Base-by-base conservation (phyloP, 1,140 invertebrate genomes). In the Berghia stephanieae region DNA sequence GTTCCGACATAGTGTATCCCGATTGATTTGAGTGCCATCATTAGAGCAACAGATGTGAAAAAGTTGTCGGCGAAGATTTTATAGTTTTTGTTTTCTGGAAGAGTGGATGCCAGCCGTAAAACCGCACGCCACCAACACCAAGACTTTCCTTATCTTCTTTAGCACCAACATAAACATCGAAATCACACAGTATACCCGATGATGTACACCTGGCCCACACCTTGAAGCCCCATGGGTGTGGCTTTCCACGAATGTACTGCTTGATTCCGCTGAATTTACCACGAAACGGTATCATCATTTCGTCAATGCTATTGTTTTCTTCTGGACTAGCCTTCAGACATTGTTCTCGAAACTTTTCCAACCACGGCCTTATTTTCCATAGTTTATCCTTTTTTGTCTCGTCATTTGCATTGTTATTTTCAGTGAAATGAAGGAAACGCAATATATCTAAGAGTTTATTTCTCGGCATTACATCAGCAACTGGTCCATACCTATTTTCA, bases 261-360 rank as follows among this genome's bases (percentile, higher is more conserved):
- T 81, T 79, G 36, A 85, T 76, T 67, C 34, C 49, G 43, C 67
- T 72, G 27, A 60, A 78, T 66, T 78, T 78, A 2, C 85, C 83
- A 69, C 80, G 82, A 76, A 86, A 86, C 10, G 86, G 82, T 2
- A 85, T 75, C 81, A 86, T 86, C 78, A 86, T 82, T 66, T 86
- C 81, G 75, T 87, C 85, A 43, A 86, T 75, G 55, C 55, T 75
- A 40, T 79, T 44, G 27, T 82, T 18, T 74, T 76, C 42, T 75
- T 82, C 83, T 4, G 75, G 74, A 16, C 36, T 49, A 24, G 52
- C 52, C 8, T 52, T 55, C 46, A 78, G 34, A 55, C 79, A 80
- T 16, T 80, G 60, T 6, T 71, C 40, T 42, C 55, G 21, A 44
- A 80, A 74, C 21, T 42, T 72, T 24, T 78, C 70, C 40, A 80